Percentiles rank a stretch among this genome's conserved stretches.
These are phyloP conservation scores for Torymus auratus DNA, from an alignment of 2,888 invertebrate species.

Conservation along the genomic window DNA sequence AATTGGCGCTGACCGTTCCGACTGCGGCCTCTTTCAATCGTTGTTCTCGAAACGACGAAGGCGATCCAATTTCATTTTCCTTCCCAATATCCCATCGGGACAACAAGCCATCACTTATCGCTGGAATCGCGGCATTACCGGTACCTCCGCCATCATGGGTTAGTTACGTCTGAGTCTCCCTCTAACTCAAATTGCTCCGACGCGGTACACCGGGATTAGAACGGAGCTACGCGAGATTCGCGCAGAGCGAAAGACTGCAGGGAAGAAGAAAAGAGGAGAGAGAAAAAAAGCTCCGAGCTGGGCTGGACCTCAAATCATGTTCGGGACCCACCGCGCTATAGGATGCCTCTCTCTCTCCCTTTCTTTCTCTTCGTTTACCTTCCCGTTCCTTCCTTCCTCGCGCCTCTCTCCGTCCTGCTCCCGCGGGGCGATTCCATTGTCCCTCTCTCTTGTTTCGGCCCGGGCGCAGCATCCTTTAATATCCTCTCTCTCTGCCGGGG, in stretches of 20 bases:
- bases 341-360: slow-evolving; percentile 42
- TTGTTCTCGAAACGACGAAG: too few species aligned
- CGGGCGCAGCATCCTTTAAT: slow-evolving; percentile 50
- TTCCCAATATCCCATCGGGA: too few species aligned
- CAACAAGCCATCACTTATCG: too few species aligned
- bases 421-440: slow-evolving; percentile 34
- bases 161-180: too few species aligned
- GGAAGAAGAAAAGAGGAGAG: neutral
- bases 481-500: slow-evolving; percentile 32
- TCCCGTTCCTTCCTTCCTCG: slow-evolving; percentile 45
- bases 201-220: too few species aligned
- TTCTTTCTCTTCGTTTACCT: slow-evolving; percentile 47
- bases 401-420: slow-evolving; percentile 18
- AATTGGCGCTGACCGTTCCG: neutral
- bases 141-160: too few species aligned
- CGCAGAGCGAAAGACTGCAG: neutral
- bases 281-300: slow-evolving; percentile 40
- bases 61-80: too few species aligned
- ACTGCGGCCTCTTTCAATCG: neutral
- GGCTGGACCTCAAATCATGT: slow-evolving; percentile 54
- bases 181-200: too few species aligned
- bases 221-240: too few species aligned
- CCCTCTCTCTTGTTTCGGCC: slow-evolving; percentile 52
- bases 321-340: slow-evolving; percentile 54
- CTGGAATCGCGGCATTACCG: too few species aligned